phyloP scores from a whole-genome alignment of 2,797 vertebrate genomes.

The Serranus cabrilla region DNA sequence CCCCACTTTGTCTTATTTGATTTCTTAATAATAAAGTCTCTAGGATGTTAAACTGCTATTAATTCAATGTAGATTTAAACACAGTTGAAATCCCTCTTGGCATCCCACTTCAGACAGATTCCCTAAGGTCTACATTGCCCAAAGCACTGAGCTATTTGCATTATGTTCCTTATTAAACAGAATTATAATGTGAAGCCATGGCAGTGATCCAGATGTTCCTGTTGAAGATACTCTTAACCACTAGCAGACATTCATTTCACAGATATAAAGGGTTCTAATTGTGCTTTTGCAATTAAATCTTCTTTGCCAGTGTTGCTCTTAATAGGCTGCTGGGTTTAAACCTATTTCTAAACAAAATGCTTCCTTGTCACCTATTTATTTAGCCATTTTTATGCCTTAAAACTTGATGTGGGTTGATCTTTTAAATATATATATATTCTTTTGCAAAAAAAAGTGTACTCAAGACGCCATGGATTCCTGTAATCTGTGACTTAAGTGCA shows the following conservation, averaged over 20 bases:
- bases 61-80: not conserved
- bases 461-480: not conserved
- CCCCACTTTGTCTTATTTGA: not conserved
- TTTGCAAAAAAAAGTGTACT: not conserved
- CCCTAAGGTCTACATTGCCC: not conserved
- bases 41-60: not conserved
- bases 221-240: not conserved
- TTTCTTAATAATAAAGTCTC: not conserved
- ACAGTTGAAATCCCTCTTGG: not conserved
- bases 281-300: not conserved
- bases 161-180: not conserved
- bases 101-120: constrained; percentile 3
- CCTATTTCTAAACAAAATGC: not conserved
- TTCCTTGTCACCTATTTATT: not conserved
- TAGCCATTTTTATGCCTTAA: not conserved
- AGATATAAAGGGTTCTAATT: not conserved
- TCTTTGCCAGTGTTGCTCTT: not conserved
- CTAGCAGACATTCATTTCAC: not conserved
- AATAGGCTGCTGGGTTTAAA: not conserved
- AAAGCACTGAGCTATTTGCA: not conserved
- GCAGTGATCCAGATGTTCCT: not conserved
- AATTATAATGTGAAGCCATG: constrained; percentile 10
- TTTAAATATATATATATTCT: not conserved
- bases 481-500: not conserved
- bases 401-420: not conserved